Evolutionary conservation across 1,140 invertebrate genomes (phyloP).

Genomic region (Globodera rostochiensis): DNA sequence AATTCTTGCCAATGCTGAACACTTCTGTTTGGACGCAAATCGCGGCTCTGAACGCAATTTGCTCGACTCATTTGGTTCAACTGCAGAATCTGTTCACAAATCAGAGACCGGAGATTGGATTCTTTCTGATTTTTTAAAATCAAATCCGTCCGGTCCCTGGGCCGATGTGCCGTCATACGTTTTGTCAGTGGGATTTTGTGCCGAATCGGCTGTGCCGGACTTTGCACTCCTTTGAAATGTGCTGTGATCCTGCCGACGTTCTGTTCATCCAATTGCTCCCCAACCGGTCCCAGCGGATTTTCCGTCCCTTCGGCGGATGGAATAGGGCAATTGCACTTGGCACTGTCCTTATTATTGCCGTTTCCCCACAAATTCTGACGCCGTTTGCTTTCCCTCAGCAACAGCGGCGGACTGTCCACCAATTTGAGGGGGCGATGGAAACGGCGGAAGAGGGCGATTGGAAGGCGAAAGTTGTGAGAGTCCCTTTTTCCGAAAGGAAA

Average conservation of each 20-base stretch:
- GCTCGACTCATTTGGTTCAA: too few species aligned
- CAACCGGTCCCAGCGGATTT: background rate
- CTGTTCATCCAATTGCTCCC: background rate
- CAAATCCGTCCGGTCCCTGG: background rate
- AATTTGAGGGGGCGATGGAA: background rate
- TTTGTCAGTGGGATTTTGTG: background rate
- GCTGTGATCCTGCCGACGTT: background rate
- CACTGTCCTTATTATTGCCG: background rate
- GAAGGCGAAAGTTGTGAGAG: background rate
- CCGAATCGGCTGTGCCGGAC: background rate
- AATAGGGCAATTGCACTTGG: background rate
- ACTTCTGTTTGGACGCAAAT: background rate
- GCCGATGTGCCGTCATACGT: background rate
- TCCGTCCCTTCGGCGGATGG: slow-evolving; percentile 1
- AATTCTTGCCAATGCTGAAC: background rate
- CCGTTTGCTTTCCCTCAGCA: background rate
- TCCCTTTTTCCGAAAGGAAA: background rate
- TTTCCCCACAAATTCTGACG: background rate
- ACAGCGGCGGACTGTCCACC: background rate
- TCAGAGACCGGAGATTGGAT: too few species aligned
- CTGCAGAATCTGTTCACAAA: background rate
- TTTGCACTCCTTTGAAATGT: background rate
- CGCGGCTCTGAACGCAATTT: background rate
- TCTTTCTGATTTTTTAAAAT: too few species aligned
- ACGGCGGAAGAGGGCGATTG: background rate